Base-by-base conservation (phyloP, 2,888 invertebrate genomes). In the Melinaea menophilus region DNA sequence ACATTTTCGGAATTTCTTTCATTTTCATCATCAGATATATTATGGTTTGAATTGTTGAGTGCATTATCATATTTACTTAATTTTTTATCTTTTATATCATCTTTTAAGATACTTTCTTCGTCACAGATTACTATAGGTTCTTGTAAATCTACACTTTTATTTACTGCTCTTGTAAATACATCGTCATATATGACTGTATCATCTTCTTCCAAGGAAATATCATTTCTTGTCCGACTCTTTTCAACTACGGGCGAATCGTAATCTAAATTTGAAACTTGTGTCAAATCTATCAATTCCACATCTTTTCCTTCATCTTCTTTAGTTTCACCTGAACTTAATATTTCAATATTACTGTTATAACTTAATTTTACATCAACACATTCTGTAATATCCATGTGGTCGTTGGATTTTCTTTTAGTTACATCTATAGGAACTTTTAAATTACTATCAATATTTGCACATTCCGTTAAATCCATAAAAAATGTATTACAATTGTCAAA, bases 371-470 rank as follows among this genome's bases (percentile, higher is more conserved):
- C 64, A 47, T 69, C 69, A 59, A 84, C 75, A 79, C 88, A 88
- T 58, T 84, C 75, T 61, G 88, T 86, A 0, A 86, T 78, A 71
- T 88, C 87, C 86, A 88, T 86, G 61, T 79, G 76, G 74, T 88
- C 84, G 77, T 84, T 74, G 3, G 80, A 79, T 68, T 69, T 80
- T 59, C 76, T 78, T 69, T 73, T 81, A 5, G 79, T 82, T 54
- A 68, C 33, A 71, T 82, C 69, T 45, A 46, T 78, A 73, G 45
- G 74, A 74, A 46, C 22, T 34, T 72, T 73, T 61, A 67, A 60
- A 57, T 57, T 58, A 12, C 60, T 46, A 59, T 62, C 62, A 59
- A 64, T 57, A 66, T 71, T 63, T 31, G 75, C 74, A 80, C 78
- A 81, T 66, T 81, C 74, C 61, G 82, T 84, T 64, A 84, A 70